Conservation (phyloP, 37 sponge, comb jelly and placozoan species). For the Diacarnus erythraeanus region DNA sequence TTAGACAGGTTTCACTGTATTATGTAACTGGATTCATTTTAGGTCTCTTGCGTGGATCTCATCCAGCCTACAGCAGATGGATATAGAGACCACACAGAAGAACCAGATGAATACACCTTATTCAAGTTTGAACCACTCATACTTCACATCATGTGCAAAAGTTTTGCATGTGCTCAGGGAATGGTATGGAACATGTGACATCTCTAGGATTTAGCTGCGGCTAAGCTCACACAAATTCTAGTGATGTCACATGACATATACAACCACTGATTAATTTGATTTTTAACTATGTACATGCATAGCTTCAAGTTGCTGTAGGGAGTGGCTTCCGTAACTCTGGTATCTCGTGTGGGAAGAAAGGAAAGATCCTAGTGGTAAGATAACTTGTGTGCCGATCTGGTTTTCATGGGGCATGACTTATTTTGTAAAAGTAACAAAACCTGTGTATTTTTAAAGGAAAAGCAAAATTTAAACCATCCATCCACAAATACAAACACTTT, state of each 20-base stretch:
- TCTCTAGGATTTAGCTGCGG: no score
- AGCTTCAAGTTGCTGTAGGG: constrained; percentile 68
- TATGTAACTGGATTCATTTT: background rate
- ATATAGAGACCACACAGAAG: no score
- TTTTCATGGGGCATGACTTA: no score
- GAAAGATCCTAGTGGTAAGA: constrained; percentile 73
- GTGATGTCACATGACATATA: no score
- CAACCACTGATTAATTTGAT: background rate
- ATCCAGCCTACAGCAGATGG: no score
- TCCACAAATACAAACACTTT: background rate
- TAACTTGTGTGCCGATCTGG: no score
- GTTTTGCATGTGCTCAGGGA: constrained; percentile 49
- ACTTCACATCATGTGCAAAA: constrained; percentile 74
- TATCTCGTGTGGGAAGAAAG: constrained; percentile 69
- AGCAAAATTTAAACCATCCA: no score
- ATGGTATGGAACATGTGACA: no score
- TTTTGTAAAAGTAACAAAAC: no score
- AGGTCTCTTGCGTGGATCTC: background rate
- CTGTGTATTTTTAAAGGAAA: no score
- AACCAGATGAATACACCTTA: constrained; percentile 37
- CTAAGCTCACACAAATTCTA: no score
- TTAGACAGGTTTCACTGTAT: background rate
- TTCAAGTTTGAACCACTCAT: constrained; percentile 94
- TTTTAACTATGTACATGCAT: background rate
- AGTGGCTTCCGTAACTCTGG: constrained; percentile 90